A percentile compares a stretch with the other conserved stretches of the same genome.
phyloP scores from a whole-genome alignment of 2,888 invertebrate species.

The Drosophila kambysellisi region DNA sequence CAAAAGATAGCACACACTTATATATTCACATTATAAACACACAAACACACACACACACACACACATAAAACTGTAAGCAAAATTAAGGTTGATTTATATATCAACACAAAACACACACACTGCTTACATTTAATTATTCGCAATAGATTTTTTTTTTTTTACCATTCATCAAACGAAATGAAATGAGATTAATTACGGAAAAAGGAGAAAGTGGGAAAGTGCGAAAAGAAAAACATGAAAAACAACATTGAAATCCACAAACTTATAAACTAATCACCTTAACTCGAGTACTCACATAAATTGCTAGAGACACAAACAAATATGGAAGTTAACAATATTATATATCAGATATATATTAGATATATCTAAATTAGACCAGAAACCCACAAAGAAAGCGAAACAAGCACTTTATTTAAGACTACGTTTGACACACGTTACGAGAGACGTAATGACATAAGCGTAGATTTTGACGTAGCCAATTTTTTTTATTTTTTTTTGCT shows the following conservation, averaged over 20 bases:
- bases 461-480: slow-evolving; percentile 46
- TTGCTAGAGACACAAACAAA: slow-evolving; percentile 60
- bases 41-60: slow-evolving; percentile 18
- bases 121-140: slow-evolving; percentile 20
- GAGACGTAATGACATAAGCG: slow-evolving; percentile 74
- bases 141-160: slow-evolving; percentile 12
- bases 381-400: slow-evolving; percentile 72
- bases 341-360: slow-evolving; percentile 21
- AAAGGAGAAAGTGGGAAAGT: slow-evolving; percentile 20
- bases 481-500: slow-evolving; percentile 10
- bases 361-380: slow-evolving; percentile 17
- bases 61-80: slow-evolving; percentile 10
- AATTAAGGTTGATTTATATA: slow-evolving; percentile 49
- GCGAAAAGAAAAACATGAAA: slow-evolving; percentile 21
- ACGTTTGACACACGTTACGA: slow-evolving; percentile 59
- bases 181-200: slow-evolving; percentile 20
- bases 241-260: slow-evolving; percentile 22
- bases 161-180: slow-evolving; percentile 10
- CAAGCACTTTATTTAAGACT: slow-evolving; percentile 51
- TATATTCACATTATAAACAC: slow-evolving; percentile 18
- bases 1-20: slow-evolving; percentile 45
- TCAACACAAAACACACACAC: slow-evolving; percentile 18
- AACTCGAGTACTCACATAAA: slow-evolving; percentile 61
- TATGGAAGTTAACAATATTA: slow-evolving; percentile 32
- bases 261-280: slow-evolving; percentile 57